phyloP scores from a whole-genome alignment of 2,888 invertebrate species.

The Eulithis testata region DNA sequence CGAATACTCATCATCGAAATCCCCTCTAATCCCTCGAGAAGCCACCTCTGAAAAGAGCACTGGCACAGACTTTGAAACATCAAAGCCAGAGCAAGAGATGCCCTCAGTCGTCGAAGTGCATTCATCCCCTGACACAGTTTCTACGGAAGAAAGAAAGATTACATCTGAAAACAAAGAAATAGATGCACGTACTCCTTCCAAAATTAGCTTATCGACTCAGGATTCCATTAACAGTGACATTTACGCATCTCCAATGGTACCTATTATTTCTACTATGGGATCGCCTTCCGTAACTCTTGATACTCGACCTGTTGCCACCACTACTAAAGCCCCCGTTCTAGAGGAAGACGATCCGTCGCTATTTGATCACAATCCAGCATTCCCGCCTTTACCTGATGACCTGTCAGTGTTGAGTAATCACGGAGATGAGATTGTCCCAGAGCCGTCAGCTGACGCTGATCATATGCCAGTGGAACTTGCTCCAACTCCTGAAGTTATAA shows the following conservation, averaged over 20 bases:
- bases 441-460: slow-evolving; percentile 62
- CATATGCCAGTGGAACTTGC: slow-evolving; percentile 49
- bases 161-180: slow-evolving; percentile 50
- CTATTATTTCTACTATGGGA: slow-evolving; percentile 62
- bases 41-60: slow-evolving; percentile 67
- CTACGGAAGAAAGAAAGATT: slow-evolving; percentile 51
- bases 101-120: slow-evolving; percentile 60
- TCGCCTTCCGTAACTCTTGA: slow-evolving; percentile 50
- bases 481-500: slow-evolving; percentile 54
- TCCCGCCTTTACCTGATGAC: slow-evolving; percentile 78
- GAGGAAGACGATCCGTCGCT: slow-evolving; percentile 70
- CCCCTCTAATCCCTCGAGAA: slow-evolving; percentile 74
- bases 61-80: slow-evolving; percentile 45
- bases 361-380: slow-evolving; percentile 77
- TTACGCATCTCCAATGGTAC: slow-evolving; percentile 58
- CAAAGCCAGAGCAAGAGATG: slow-evolving; percentile 59
- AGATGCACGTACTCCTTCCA: slow-evolving; percentile 64
- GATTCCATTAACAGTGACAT: slow-evolving; percentile 68
- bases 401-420: slow-evolving; percentile 70
- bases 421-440: slow-evolving; percentile 71
- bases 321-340: slow-evolving; percentile 63
- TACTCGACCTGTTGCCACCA: slow-evolving; percentile 51
- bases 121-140: slow-evolving; percentile 45
- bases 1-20: slow-evolving; percentile 74
- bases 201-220: slow-evolving; percentile 71